phyloP scores from a whole-genome alignment of 2,797 vertebrate species.

The Heterohyrax brucei region DNA sequence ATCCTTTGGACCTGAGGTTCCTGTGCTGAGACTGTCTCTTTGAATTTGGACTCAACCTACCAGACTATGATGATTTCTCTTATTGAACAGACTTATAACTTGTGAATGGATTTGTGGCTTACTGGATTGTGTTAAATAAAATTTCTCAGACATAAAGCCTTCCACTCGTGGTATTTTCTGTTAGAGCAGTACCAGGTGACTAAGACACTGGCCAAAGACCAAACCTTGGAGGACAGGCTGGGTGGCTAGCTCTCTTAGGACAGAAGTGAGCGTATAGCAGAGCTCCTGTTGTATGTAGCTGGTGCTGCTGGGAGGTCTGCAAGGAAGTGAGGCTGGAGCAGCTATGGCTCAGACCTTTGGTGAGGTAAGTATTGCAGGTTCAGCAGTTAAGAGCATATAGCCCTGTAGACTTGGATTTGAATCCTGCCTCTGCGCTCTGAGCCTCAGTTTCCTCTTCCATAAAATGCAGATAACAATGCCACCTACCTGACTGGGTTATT shows the following conservation, averaged over 20 bases:
- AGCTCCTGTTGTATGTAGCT: fast-evolving
- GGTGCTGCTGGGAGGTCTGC: not conserved
- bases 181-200: no score
- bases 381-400: fast-evolving
- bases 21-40: no score
- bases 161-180: no score
- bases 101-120: no score
- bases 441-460: not conserved
- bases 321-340: not conserved
- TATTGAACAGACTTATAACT: no score
- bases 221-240: not conserved
- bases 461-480: not conserved
- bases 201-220: no score
- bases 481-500: not conserved
- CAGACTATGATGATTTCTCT: no score
- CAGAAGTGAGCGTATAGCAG: not conserved
- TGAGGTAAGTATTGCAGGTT: not conserved
- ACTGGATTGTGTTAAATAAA: no score
- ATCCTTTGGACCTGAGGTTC: no score
- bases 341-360: not conserved
- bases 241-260: not conserved
- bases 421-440: not conserved
- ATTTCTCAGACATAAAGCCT: no score
- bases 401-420: not conserved
- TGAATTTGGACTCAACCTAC: no score